phyloP scores from a whole-genome alignment of 1,140 invertebrate genomes.

The Trichoplusia ni region DNA sequence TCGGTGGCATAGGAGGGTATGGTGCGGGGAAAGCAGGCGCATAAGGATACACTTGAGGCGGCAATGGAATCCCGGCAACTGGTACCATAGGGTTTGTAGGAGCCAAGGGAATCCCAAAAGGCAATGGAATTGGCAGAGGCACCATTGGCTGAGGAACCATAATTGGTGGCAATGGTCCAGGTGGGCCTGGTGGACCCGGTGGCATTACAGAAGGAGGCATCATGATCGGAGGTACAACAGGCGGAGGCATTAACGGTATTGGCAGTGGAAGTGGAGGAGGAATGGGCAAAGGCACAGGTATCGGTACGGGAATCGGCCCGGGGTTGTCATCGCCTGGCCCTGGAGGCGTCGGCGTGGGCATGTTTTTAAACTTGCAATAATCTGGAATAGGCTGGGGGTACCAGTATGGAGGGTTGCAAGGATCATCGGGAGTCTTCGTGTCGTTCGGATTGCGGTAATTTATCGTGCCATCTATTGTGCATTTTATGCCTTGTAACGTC shows the following conservation, averaged over 20 bases:
- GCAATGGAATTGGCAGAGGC: constrained; percentile 28
- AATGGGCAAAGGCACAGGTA: constrained; percentile 4
- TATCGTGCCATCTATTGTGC: constrained; percentile 51
- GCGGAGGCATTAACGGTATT: background rate
- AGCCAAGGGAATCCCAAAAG: constrained; percentile 42
- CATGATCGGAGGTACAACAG: background rate
- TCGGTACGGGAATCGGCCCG: constrained; percentile 22
- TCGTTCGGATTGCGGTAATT: constrained; percentile 45
- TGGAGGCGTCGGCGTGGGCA: background rate
- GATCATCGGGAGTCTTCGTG: constrained; percentile 38
- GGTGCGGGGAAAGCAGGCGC: background rate
- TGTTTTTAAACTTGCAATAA: constrained; percentile 46
- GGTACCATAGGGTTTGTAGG: constrained; percentile 41
- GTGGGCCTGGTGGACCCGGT: background rate
- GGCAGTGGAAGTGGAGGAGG: constrained; percentile 28
- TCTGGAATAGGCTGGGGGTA: constrained; percentile 62
- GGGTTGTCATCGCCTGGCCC: background rate
- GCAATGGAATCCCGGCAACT: constrained; percentile 26
- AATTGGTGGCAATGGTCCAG: constrained; percentile 3
- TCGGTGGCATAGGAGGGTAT: background rate
- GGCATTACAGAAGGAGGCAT: background rate
- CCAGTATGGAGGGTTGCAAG: constrained; percentile 68
- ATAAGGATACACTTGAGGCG: background rate
- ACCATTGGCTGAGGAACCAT: constrained; percentile 18
- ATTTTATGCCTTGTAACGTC: constrained; percentile 15